Evolutionary conservation across 2,113 vertebrate species (phyloP).

Genomic region (Chionodraco myersi): DNA sequence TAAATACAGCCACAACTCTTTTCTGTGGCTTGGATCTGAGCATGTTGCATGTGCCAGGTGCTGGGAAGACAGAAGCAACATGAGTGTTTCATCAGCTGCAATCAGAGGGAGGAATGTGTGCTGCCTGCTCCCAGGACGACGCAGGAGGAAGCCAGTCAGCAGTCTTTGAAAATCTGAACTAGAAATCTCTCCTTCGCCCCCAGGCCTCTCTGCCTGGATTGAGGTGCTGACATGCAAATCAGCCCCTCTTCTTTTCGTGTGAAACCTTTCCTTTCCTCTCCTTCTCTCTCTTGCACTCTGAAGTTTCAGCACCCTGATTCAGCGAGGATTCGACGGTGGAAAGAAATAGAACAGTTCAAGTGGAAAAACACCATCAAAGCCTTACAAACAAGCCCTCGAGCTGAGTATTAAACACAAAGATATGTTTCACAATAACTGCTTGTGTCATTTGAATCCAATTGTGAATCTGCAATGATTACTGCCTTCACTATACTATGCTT

Average conservation of each 20-base stretch:
- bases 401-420: constrained; percentile 29
- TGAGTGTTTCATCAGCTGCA: constrained; percentile 80
- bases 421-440: constrained; percentile 26
- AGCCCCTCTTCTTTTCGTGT: constrained; percentile 31
- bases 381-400: constrained; percentile 43
- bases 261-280: not conserved
- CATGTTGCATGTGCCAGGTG: constrained; percentile 50
- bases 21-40: constrained; percentile 58
- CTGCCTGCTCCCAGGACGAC: constrained; percentile 64
- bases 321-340: constrained; percentile 10
- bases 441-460: constrained; percentile 22
- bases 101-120: constrained; percentile 78
- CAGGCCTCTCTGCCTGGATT: constrained; percentile 64
- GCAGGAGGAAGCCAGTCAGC: constrained; percentile 80
- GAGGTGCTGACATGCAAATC: constrained; percentile 78
- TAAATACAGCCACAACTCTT: constrained; percentile 43
- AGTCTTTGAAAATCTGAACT: constrained; percentile 70
- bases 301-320: constrained; percentile 36
- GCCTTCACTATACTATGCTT: not conserved
- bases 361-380: constrained; percentile 69
- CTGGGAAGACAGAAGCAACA: constrained; percentile 69
- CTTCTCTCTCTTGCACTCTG: not conserved
- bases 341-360: constrained; percentile 34
- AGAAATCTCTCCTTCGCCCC: constrained; percentile 48
- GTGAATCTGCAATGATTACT: constrained; percentile 3